These are phyloP conservation scores for Lagocephalus sceleratus DNA, from an alignment of 2,797 vertebrate genomes.

Conservation along the genomic window DNA sequence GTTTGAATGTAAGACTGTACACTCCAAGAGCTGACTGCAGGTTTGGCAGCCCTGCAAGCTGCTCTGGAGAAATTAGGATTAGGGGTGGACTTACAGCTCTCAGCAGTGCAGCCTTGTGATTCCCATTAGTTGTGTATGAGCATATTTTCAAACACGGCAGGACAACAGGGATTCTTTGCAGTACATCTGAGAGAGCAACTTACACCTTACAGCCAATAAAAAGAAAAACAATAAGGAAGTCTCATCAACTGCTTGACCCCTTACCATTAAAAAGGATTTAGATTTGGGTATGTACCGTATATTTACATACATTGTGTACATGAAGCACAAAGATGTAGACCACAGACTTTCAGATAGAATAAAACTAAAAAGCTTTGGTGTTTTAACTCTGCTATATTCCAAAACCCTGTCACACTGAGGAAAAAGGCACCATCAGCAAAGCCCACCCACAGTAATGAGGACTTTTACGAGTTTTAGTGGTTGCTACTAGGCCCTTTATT, in stretches of 20 bases:
- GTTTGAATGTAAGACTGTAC: conserved; percentile 20
- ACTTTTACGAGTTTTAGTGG: conserved; percentile 15
- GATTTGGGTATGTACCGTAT: too few species aligned
- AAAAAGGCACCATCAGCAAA: conserved; percentile 3
- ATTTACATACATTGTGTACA: too few species aligned
- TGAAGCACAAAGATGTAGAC: too few species aligned
- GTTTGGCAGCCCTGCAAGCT: conserved; percentile 31
- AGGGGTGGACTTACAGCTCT: conserved; percentile 38
- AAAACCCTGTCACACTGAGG: neutral
- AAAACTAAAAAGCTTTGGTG: too few species aligned
- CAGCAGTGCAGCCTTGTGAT: conserved; percentile 52
- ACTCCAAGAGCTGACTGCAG: conserved; percentile 10
- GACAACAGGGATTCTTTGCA: conserved; percentile 1
- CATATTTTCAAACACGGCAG: conserved; percentile 36
- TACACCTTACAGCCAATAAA: neutral
- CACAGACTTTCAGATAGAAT: too few species aligned
- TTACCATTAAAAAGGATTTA: too few species aligned
- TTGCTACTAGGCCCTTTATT: conserved; percentile 18
- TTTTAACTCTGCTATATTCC: too few species aligned
- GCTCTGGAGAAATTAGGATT: conserved; percentile 46
- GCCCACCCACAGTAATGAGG: conserved; percentile 26
- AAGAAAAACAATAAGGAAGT: too few species aligned
- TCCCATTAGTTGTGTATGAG: conserved; percentile 54
- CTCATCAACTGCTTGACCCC: too few species aligned
- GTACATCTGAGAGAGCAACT: conserved; percentile 6